Evolutionary conservation across 2,797 vertebrate genomes (phyloP), one percentile per base, ranked within the genome.

Genomic region (Phoxinus dragarum): DNA sequence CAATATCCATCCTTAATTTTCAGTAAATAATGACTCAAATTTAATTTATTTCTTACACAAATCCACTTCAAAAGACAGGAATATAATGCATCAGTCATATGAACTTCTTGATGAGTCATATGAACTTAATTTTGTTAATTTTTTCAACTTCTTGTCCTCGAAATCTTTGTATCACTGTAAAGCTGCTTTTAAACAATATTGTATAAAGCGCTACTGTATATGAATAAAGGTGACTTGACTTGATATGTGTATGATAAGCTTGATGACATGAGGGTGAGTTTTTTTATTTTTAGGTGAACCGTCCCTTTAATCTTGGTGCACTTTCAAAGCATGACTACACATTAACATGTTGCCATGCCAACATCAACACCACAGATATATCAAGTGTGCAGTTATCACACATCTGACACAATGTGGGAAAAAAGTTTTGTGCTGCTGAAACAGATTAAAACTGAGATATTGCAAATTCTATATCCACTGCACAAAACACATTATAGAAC

Each of bases 221-320:
- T 3, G 23, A 56, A 23, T 56, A 8, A 56, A 56, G 7, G 21
- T 56, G 21, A 56, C 19, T 52, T 21, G 52, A 21, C 52, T 23
- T 56, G 21, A 23, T 56, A 23, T 3, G 8, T 56, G 54, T 56
- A 56, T 27, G 27, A 27, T 27, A 27, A 27, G 71, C 2, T 5
- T 34, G n/a, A 73, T 49, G 16, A 19, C 44, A 52, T 34, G n/a
- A 17, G 44, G 8, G 44, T 11, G 8, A 74, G 8, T 52, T 23
- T 23, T 31, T n/a, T 21, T 21, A 14, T 34, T 3, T 74, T 72
- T 47, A 44, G 40, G 27, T 38, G 16, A 54, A 52, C 42, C 11
- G 1, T 21, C n/a, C 14, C 49, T 47, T 67, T 82, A 73, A 86
- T 67, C 86, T 90, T 81, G 81, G 87, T 92, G 88, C 88, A 89